phyloP scores from a whole-genome alignment of 2,797 vertebrate species.

The Acanthiza pusilla region DNA sequence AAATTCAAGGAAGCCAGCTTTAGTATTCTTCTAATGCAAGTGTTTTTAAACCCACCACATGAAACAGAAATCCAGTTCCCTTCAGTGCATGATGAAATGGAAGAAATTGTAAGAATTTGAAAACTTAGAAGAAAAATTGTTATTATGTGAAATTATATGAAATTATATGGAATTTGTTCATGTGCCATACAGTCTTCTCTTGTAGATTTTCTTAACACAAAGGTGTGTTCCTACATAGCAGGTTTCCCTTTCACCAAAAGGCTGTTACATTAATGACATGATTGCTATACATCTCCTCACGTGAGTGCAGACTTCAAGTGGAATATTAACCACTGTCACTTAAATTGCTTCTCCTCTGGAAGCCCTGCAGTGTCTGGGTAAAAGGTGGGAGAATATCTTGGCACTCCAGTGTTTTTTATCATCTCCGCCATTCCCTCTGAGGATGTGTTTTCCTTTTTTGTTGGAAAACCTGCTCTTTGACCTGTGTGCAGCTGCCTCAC shows the following conservation, averaged over 20 bases:
- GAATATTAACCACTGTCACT: not conserved
- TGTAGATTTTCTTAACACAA: not conserved
- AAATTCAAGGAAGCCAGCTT: not conserved
- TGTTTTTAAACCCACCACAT: not conserved
- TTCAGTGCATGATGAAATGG: not conserved
- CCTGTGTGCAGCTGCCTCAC: not conserved
- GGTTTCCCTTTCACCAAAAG: not conserved
- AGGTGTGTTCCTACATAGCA: not conserved
- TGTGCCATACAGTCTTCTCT: not conserved
- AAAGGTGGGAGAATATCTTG: not conserved
- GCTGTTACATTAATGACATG: not conserved
- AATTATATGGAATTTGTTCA: not conserved
- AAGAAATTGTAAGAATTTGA: not conserved
- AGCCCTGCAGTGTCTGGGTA: not conserved
- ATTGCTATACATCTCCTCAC: not conserved
- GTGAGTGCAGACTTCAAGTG: not conserved
- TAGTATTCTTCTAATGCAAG: not conserved
- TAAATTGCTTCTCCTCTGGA: not conserved
- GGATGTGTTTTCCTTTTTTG: not conserved
- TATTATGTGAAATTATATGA: not conserved
- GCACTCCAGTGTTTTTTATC: not conserved
- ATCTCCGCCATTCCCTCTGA: not conserved
- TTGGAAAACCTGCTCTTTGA: constrained; percentile 24
- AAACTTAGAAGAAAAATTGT: not conserved
- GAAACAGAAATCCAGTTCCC: not conserved